Base-by-base conservation (phyloP, 2,888 invertebrate species). In the Antheraea yamamai region DNA sequence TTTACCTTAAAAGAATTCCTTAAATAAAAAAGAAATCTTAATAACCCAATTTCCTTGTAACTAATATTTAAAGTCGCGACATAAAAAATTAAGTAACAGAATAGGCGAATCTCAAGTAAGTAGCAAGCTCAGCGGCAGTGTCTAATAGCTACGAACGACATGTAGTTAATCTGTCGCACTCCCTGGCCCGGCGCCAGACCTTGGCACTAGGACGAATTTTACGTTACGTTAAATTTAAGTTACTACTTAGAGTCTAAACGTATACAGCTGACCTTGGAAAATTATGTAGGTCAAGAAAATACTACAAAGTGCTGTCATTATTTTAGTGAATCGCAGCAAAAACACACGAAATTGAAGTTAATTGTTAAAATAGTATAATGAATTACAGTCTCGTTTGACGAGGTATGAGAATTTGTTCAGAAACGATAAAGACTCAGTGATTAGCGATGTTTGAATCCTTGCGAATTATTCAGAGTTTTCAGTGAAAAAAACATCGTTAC, bases 131-230 rank as follows among this genome's bases (percentile, higher is more conserved):
- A 70, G 70, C 70, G 39, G 39, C 39, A 70, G n/a, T 39, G 70
- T 70, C 70, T 70, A 70, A 70, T 70, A 70, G 70, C 70, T 39
- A n/a, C 39, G 39, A 70, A 70, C 20, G 70, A 39, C 70, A 70
- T 39, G 70, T 70, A 39, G 39, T 70, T 70, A 70, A 70, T 39
- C 70, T 70, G 70, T 70, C 70, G 39, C 70, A 39, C 18, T 39
- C 39, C 39, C 70, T 70, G 70, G 39, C 39, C 8, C 39, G 23
- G n/a, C 64, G 64, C 64, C 64, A 66, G 30, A 66, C 64, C 64
- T 66, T 30, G 30, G 16, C 16, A 30, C 6, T 26, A 30, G 64
- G 64, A 66, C 64, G 30, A 66, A 66, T 30, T 66, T 66, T 66
- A 30, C 64, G n/a, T n/a, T n/a, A 66, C 16, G n/a, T n/a, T 66